phyloP scores from a whole-genome alignment of 2,888 invertebrate species.

The Phengaris alcon region DNA sequence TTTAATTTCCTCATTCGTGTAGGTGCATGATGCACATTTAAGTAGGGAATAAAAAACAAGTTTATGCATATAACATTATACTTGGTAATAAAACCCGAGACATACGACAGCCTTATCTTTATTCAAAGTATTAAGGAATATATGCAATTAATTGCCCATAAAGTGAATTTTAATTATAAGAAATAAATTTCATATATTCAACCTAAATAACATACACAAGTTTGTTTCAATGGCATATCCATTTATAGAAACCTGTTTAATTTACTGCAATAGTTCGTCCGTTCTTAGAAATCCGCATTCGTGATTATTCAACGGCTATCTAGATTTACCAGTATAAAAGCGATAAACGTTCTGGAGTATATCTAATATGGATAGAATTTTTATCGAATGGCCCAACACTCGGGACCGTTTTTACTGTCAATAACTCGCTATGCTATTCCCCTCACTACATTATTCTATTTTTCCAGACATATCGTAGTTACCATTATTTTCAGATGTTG shows the following conservation, averaged over 20 bases:
- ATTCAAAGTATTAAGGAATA: conserved; percentile 26
- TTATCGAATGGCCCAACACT: conserved; percentile 60
- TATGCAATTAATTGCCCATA: conserved; percentile 31
- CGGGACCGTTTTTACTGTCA: conserved; percentile 72
- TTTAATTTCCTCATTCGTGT: conserved; percentile 8
- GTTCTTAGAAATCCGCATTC: conserved; percentile 45
- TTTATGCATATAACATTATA: conserved; percentile 10
- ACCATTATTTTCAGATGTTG: conserved; percentile 57
- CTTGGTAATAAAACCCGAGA: conserved; percentile 1
- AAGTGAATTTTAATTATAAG: conserved; percentile 34
- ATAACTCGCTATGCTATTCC: conserved; percentile 61
- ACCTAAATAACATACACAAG: conserved; percentile 38
- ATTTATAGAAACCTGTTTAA: conserved; percentile 38
- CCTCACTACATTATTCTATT: conserved; percentile 71
- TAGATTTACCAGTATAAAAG: conserved; percentile 50
- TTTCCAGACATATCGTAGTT: conserved; percentile 64
- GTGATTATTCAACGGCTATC: conserved; percentile 64
- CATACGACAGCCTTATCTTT: conserved; percentile 5
- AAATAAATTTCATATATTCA: conserved; percentile 28
- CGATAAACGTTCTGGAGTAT: conserved; percentile 40
- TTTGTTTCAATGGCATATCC: conserved; percentile 42
- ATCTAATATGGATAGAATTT: conserved; percentile 58
- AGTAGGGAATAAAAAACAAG: neutral
- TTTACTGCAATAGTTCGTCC: conserved; percentile 43
- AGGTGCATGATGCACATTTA: neutral